Base-by-base conservation (phyloP, 1,140 invertebrate genomes). In the Caerostris darwini region DNA sequence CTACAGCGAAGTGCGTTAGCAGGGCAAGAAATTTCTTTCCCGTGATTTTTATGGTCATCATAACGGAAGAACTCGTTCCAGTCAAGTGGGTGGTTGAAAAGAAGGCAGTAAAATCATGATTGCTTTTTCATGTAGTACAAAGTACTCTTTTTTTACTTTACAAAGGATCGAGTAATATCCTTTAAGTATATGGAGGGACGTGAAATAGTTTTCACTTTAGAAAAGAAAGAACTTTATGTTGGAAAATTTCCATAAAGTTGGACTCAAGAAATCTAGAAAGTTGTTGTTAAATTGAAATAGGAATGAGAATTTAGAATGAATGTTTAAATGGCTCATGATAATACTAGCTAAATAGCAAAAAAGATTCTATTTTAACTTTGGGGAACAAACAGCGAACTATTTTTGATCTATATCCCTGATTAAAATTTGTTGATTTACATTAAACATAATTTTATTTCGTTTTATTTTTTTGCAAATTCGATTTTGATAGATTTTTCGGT, bases 91-190 rank as follows among this genome's bases (percentile, higher is more conserved):
- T 3, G 83, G 83, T 8, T 85, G 83, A 85, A 85, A 58, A 85
- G 83, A 85, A 34, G 56, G 57, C 12, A n/a, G 57, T 85, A 85
- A 85, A 85, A 85, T 17, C 83, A 58, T 58, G 83, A 85, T 85
- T 85, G 83, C 83, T 85, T 85, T 85, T 85, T 85, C 83, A 85
- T 85, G 83, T 85, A 59, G 83, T 85, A 59, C 83, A 14, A 85
- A 85, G 83, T 57, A 85, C 71, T 50, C 50, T 77, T 53, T 77
- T n/a, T 77, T 53, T 50, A 53, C 71, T 10, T 77, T 77, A 77
- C 34, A 77, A 77, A 77, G 71, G 53, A 77, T 77, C 71, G 14
- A 77, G 71, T 77, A 77, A 77, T 77, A 77, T 77, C 34, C 34
- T 77, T 50, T 77, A 77, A 77, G 71, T 77, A 77, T 53, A 53